Evolutionary conservation across 1,140 invertebrate genomes (phyloP), one percentile per base, ranked within the genome.

Genomic region (Caenorhabditis remanei): DNA sequence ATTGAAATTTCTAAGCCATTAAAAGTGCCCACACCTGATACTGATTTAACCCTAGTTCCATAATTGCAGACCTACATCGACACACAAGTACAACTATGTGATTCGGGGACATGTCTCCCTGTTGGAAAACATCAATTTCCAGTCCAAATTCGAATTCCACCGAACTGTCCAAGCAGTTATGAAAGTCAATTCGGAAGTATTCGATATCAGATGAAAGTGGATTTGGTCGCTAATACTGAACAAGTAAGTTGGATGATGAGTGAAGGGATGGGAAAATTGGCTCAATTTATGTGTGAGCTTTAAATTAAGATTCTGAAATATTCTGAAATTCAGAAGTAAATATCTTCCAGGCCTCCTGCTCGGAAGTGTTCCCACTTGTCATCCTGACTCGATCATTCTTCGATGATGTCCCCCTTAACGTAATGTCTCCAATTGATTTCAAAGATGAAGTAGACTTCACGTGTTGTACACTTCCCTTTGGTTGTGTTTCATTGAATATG

Each of bases 401-500:
- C 63, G 91, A 93, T 67, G 89, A 92, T 75, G 67, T 92, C n/a
- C 91, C 91, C 0, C 50, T 83, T 21, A 88, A 90, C 19, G 83
- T 90, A 11, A 84, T 92, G 82, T 84, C 84, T 40, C 89, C 85
- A 50, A 92, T 92, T 79, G 90, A 91, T 53, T 92, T 90, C 67
- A 88, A 88, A 63, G 92, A 92, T 82, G 92, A 88, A 21, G 82
- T 87, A 14, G 92, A 92, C 61, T 92, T 92, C 85, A 92, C 91
- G 11, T 91, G 93, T 40, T 92, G 91, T 43, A 83, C 91, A 14
- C 85, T 92, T 48, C 91, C 91, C 7, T 93, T 92, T 87, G 91
- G 91, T 40, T 86, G 85, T 48, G 92, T 92, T 5, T 83, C 86
- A 16, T 40, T 93, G 13, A 88, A 85, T 43, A 90, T 92, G 19